Evolutionary conservation across 2,113 vertebrate genomes (phyloP).

Genomic region (Grammomys dolichurus): DNA sequence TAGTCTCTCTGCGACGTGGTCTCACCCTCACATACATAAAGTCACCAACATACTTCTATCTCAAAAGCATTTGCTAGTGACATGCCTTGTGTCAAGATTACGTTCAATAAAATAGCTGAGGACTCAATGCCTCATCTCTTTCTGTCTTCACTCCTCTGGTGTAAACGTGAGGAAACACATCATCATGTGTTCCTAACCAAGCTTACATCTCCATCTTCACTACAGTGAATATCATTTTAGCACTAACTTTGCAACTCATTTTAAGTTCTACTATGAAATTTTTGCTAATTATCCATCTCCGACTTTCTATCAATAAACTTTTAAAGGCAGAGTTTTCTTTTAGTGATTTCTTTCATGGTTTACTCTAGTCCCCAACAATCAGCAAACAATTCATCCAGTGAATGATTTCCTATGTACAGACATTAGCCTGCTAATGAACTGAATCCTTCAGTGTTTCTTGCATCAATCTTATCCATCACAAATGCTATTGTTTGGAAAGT

Average conservation of each 20-base stretch:
- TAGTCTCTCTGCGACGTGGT: too few relatives aligned
- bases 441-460: not conserved
- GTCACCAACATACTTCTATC: not conserved
- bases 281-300: not conserved
- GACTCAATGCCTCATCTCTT: not conserved
- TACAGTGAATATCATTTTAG: not conserved
- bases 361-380: not conserved
- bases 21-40: not conserved
- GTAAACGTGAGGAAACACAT: not conserved
- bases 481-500: not conserved
- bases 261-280: not conserved
- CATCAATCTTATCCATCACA: not conserved
- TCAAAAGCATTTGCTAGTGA: not conserved
- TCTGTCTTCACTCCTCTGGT: not conserved
- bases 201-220: not conserved
- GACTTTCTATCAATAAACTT: not conserved
- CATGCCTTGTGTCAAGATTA: not conserved
- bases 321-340: not conserved
- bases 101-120: not conserved
- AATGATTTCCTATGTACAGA: not conserved
- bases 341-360: constrained; percentile 18
- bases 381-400: constrained; percentile 45
- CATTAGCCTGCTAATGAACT: not conserved
- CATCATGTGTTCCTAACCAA: not conserved
- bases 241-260: not conserved